Percentiles rank a stretch among this genome's conserved stretches.
Evolutionary conservation across 2,113 vertebrate species (phyloP).

Genomic region (Solea senegalensis): DNA sequence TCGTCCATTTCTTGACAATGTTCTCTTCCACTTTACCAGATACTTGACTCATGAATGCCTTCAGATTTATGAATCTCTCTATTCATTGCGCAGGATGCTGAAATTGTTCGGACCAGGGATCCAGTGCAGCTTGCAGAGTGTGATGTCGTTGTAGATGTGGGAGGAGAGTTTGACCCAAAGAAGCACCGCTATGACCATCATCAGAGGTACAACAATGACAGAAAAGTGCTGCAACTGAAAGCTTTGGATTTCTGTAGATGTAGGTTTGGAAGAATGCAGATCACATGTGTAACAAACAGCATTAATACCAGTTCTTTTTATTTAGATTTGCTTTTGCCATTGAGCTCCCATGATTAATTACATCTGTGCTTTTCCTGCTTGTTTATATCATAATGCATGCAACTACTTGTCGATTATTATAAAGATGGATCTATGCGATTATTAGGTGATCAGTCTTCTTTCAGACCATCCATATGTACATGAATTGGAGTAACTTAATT

Average conservation of each 20-base stretch:
- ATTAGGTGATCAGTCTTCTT: too few relatives aligned
- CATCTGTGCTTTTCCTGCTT: neutral
- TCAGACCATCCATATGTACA: too few relatives aligned
- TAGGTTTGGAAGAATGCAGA: neutral
- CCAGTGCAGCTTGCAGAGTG: conserved; percentile 83
- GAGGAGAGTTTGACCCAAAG: conserved; percentile 89
- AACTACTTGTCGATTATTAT: too few relatives aligned
- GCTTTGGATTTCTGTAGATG: too few relatives aligned
- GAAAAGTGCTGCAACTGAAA: neutral
- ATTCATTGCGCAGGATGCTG: conserved; percentile 81
- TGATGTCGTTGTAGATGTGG: conserved; percentile 93
- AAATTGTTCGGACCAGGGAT: conserved; percentile 90
- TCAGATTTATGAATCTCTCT: conserved; percentile 2
- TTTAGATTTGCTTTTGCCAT: neutral
- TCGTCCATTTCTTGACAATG: neutral
- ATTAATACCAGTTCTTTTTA: neutral
- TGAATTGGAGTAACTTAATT: too few relatives aligned
- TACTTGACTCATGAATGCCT: neutral
- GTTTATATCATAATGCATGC: too few relatives aligned
- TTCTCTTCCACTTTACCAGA: neutral
- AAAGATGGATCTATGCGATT: too few relatives aligned
- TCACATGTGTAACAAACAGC: neutral
- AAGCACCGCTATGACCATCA: conserved; percentile 94
- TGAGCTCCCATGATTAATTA: neutral
- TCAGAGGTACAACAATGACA: conserved; percentile 85